Evolutionary conservation across 2,888 invertebrate species (phyloP).

Genomic region (Pimpla rufipes): DNA sequence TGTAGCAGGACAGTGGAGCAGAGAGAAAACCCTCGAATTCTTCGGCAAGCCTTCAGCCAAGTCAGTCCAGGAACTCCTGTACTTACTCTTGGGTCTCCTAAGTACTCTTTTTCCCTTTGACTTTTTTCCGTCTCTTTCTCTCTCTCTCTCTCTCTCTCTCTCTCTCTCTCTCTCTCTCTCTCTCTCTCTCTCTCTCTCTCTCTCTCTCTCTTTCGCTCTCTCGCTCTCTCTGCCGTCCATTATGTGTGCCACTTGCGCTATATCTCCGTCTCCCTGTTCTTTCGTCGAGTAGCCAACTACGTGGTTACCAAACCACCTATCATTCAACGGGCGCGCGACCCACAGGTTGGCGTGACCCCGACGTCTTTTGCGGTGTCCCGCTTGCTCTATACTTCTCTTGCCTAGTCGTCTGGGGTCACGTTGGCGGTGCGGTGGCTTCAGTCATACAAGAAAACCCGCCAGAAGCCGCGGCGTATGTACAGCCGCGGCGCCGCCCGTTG

Average conservation of each 20-base stretch:
- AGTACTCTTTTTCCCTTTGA: conserved; percentile 4
- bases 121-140: background rate
- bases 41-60: conserved; percentile 31
- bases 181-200: background rate
- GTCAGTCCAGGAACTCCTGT: conserved; percentile 9
- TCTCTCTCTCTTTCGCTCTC: background rate
- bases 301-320: conserved; percentile 74
- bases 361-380: conserved; percentile 67
- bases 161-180: background rate
- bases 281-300: conserved; percentile 52
- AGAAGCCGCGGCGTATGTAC: conserved; percentile 1
- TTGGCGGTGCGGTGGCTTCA: conserved; percentile 16
- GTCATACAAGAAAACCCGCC: conserved; percentile 49
- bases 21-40: conserved; percentile 34
- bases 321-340: conserved; percentile 68
- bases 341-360: conserved; percentile 80
- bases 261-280: background rate
- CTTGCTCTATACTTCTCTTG: background rate
- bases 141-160: background rate
- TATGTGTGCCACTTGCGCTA: background rate
- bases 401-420: conserved; percentile 14
- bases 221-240: background rate
- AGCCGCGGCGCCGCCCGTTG: conserved; percentile 4
- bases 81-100: conserved; percentile 3
- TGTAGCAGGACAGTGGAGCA: conserved; percentile 21